Percentiles rank a stretch among this genome's conserved stretches.
Evolutionary conservation across 2,113 vertebrate species (phyloP).

Genomic region (Anseranas semipalmata): DNA sequence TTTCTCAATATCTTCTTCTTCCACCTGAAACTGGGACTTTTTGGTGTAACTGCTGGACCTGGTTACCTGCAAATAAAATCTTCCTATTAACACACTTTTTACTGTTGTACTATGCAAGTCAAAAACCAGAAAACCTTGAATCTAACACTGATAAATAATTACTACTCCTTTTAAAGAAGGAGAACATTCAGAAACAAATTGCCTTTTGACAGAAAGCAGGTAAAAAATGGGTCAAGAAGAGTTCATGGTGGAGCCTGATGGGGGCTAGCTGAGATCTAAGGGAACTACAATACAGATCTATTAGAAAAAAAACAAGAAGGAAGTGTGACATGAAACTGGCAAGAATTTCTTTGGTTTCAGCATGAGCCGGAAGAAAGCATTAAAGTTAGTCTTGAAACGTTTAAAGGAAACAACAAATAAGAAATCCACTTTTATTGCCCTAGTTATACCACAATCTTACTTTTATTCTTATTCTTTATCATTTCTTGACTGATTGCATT

Average conservation of each 20-base stretch:
- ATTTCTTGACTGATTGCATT: neutral
- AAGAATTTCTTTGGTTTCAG: neutral
- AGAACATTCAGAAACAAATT: neutral
- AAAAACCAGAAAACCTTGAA: neutral
- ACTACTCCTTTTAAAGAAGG: neutral
- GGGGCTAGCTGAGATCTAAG: neutral
- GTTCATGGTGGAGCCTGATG: neutral
- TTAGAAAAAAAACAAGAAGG: neutral
- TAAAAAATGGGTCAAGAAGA: neutral
- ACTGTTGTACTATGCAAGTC: neutral
- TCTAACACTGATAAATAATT: neutral
- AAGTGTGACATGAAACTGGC: neutral
- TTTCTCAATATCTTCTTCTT: slow-evolving; percentile 98
- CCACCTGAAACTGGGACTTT: slow-evolving; percentile 95
- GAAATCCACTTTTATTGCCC: neutral
- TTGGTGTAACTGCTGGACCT: slow-evolving; percentile 94
- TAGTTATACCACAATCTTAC: neutral
- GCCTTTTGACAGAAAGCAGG: neutral
- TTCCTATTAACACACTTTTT: slow-evolving; percentile 4
- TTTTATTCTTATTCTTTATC: neutral
- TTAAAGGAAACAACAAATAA: neutral
- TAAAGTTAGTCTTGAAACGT: neutral
- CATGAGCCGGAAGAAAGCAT: neutral
- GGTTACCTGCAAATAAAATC: slow-evolving; percentile 85
- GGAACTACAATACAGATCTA: neutral